A percentile compares a stretch with the other conserved stretches of the same genome.
These are phyloP conservation scores for Tangara arthus DNA, from an alignment of 2,797 vertebrate species.

Conservation along the genomic window DNA sequence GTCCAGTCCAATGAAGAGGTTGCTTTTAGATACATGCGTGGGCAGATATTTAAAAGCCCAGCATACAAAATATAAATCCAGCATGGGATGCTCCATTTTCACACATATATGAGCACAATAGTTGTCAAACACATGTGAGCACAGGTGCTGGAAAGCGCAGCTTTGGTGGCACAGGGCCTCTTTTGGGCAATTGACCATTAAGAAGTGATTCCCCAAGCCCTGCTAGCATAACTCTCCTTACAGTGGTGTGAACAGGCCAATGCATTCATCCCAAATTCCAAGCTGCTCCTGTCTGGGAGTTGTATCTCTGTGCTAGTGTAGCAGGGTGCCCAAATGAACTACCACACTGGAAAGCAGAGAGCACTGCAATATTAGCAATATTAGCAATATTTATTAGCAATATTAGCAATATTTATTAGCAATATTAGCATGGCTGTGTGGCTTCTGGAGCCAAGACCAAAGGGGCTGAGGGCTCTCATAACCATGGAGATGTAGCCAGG, in stretches of 20 bases:
- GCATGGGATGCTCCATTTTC: not conserved
- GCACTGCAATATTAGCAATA: not conserved
- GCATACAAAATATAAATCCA: not conserved
- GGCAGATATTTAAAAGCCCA: not conserved
- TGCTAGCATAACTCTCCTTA: not conserved
- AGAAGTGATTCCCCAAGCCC: not conserved
- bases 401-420: not conserved
- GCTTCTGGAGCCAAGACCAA: not conserved
- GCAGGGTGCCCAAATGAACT: not conserved
- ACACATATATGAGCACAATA: not conserved
- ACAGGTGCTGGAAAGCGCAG: not conserved
- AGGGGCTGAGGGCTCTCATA: not conserved
- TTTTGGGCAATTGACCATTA: not conserved
- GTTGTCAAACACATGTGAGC: not conserved
- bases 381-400: not conserved
- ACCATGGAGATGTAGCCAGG: not conserved
- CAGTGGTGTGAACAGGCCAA: not conserved
- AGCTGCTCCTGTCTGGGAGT: not conserved
- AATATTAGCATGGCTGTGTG: not conserved
- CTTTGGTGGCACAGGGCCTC: not conserved
- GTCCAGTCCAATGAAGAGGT: not conserved
- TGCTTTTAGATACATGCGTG: not conserved
- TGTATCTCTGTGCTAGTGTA: not conserved
- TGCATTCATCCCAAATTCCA: not conserved
- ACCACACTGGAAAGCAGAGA: not conserved